Conservation (phyloP, 1,140 invertebrate species). For the Periplaneta americana region DNA sequence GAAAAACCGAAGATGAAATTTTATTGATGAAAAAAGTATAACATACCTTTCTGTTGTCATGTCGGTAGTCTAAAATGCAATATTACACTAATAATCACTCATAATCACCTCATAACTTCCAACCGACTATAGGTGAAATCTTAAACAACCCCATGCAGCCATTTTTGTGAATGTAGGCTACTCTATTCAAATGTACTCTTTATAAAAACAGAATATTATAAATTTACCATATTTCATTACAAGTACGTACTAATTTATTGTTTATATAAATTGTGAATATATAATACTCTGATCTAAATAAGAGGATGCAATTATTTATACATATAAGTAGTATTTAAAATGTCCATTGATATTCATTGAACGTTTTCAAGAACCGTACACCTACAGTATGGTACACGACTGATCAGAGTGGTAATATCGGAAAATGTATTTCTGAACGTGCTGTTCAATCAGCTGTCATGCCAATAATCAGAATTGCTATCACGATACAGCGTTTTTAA, state of each 20-base stretch:
- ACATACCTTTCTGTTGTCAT: constrained; percentile 10
- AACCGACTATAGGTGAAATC: neutral
- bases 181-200: neutral
- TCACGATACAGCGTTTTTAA: no score
- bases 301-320: neutral
- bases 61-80: neutral
- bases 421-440: neutral
- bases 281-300: no score
- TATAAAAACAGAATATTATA: neutral
- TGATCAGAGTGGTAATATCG: neutral
- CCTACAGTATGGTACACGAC: neutral
- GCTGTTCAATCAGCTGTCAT: neutral
- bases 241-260: no score
- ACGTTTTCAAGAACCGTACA: neutral
- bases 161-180: constrained; percentile 12
- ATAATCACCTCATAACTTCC: neutral
- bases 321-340: neutral
- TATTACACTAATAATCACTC: neutral
- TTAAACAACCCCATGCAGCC: constrained; percentile 1
- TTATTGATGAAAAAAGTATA: neutral
- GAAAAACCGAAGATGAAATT: neutral
- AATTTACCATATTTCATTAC: no score
- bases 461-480: neutral
- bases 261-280: no score
- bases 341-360: neutral